Conservation (phyloP, 2,888 invertebrate genomes). For the Ephialtes manifestator region DNA sequence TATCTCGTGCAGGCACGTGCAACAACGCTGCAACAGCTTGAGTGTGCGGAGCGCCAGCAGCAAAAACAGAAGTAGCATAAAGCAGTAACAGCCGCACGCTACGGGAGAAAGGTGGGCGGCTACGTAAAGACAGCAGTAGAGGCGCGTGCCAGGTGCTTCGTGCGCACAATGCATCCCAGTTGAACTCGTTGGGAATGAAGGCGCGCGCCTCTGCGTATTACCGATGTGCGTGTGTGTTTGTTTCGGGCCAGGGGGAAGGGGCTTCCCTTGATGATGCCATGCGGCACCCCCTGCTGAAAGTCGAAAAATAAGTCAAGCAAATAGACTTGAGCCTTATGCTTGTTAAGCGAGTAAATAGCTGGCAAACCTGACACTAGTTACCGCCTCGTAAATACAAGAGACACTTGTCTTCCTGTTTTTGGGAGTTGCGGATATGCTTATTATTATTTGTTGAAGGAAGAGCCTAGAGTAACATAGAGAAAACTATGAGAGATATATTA, state of each 20-base stretch:
- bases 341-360: slow-evolving; percentile 22
- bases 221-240: slow-evolving; percentile 4
- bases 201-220: neutral
- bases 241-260: neutral
- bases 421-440: too few species aligned
- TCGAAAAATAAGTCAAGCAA: slow-evolving; percentile 81
- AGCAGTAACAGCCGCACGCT: slow-evolving; percentile 47
- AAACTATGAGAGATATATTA: too few species aligned
- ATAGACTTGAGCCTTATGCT: slow-evolving; percentile 70
- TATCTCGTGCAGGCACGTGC: slow-evolving; percentile 65
- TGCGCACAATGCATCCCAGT: slow-evolving; percentile 82
- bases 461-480: too few species aligned
- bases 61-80: slow-evolving; percentile 58
- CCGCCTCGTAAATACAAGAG: neutral
- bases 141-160: slow-evolving; percentile 85
- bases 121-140: slow-evolving; percentile 77
- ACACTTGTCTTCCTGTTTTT: neutral
- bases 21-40: slow-evolving; percentile 43
- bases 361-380: neutral
- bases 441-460: too few species aligned
- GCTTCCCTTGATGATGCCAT: slow-evolving; percentile 69
- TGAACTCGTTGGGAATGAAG: slow-evolving; percentile 68
- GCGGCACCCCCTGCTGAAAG: slow-evolving; percentile 79
- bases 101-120: slow-evolving; percentile 74
- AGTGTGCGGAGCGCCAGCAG: slow-evolving; percentile 40